phyloP scores from a whole-genome alignment of 1,140 invertebrate species.

The Popillia japonica region DNA sequence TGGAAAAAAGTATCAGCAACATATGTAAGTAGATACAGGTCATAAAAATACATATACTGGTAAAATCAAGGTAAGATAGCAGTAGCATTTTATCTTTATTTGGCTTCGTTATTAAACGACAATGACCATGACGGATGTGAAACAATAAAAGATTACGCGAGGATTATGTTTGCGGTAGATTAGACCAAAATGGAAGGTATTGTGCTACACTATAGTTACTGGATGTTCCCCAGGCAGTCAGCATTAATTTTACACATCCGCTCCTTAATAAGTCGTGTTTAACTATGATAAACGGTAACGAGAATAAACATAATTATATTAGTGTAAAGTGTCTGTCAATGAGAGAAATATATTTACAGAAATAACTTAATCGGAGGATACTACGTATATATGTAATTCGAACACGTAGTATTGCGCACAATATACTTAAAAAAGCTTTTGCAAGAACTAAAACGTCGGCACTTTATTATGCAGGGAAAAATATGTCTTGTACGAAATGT shows the following conservation, averaged over 20 bases:
- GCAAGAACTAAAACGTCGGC: neutral
- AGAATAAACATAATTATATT: neutral
- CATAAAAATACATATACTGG: neutral
- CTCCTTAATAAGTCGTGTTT: neutral
- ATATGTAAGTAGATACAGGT: no score
- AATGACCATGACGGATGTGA: constrained; percentile 31
- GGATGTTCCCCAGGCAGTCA: neutral
- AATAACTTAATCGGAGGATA: no score
- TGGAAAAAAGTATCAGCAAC: no score
- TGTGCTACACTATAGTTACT: neutral
- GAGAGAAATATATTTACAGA: no score
- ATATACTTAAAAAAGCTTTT: neutral
- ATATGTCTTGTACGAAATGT: neutral
- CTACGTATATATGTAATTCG: no score
- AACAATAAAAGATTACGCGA: constrained; percentile 25
- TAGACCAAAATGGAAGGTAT: neutral
- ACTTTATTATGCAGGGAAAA: neutral
- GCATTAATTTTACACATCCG: constrained; percentile 20
- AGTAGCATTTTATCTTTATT: neutral
- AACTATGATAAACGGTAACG: neutral
- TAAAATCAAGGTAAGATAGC: neutral
- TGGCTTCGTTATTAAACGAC: neutral
- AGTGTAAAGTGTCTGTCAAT: no score
- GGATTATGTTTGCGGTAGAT: constrained; percentile 29
- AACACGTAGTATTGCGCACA: neutral